Evolutionary conservation across 2,113 vertebrate species (phyloP), one percentile per base, ranked within the genome.

Genomic region (Rhinoderma darwinii): DNA sequence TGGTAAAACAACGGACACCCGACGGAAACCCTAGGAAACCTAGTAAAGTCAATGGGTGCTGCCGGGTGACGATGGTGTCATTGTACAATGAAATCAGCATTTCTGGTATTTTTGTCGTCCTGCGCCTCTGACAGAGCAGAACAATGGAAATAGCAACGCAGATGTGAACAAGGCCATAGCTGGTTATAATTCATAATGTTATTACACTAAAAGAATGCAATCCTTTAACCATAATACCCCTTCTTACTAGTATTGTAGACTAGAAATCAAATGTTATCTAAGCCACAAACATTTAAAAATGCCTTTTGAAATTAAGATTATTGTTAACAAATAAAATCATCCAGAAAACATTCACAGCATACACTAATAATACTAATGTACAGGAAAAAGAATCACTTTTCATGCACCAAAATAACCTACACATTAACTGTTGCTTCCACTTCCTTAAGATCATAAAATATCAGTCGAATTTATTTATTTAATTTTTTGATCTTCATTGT

Each of bases 351-450:
- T 18, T 81, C 54, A 81, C 12, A 1, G 14, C 54, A 81, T 81
- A 61, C 35, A 56, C 39, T 9, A 43, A 41, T 4, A 27, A 39
- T 59, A n/a, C 51, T 61, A 80, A 59, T 41, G 20, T 61, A 61
- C 54, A 81, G 17, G 35, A 56, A 50, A 27, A 81, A 43, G 54
- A 25, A 61, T 81, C 54, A 63, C 54, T 39, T 80, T 41, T 80
- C 30, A 76, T 59, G 20, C 77, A 25, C 2, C 32, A 80, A 59
- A 56, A 59, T 25, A n/a, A 0, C 18, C 11, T 41, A 37, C 30
- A 56, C 32, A 35, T 78, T 54, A 51, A 78, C 50, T 56, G 47
- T 22, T 80, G 32, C 4, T 51, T 39, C 5, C 32, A 25, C 37
- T 63, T 61, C 11, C 27, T 81, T 81, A n/a, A n/a, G n/a, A 41